These are phyloP conservation scores for Perccottus glenii DNA, from an alignment of 2,113 vertebrate genomes.

Conservation along the genomic window DNA sequence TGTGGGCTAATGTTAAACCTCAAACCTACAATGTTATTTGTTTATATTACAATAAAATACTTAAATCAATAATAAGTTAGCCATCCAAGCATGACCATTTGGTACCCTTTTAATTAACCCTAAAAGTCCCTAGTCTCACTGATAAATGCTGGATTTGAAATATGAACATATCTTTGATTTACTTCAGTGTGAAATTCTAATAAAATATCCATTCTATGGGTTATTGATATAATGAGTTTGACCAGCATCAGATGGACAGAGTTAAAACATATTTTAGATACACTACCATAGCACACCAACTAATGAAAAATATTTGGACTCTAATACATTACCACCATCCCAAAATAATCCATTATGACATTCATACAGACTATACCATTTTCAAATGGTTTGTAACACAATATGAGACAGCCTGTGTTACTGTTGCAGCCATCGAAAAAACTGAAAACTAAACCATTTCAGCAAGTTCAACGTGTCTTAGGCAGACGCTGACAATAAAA, in stretches of 20 bases:
- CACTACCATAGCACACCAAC: constrained; percentile 57
- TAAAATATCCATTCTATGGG: constrained; percentile 60
- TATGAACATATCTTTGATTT: constrained; percentile 49
- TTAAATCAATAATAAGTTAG: not conserved
- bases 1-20: not conserved
- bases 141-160: constrained; percentile 64
- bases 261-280: constrained; percentile 56
- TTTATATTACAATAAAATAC: not conserved
- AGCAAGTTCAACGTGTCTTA: constrained; percentile 21
- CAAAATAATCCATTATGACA: constrained; percentile 37
- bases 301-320: constrained; percentile 64
- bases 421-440: constrained; percentile 16
- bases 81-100: constrained; percentile 57
- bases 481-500: constrained; percentile 25
- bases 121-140: constrained; percentile 36
- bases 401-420: not conserved
- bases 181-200: constrained; percentile 55
- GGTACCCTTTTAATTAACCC: constrained; percentile 15
- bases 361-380: constrained; percentile 9
- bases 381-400: constrained; percentile 23
- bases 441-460: constrained; percentile 27
- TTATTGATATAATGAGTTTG: constrained; percentile 45
- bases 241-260: constrained; percentile 60
- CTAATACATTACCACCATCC: constrained; percentile 52
- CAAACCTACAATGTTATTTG: not conserved